These are phyloP conservation scores for Coremacera marginata DNA, from an alignment of 2,888 invertebrate genomes.

Conservation along the genomic window DNA sequence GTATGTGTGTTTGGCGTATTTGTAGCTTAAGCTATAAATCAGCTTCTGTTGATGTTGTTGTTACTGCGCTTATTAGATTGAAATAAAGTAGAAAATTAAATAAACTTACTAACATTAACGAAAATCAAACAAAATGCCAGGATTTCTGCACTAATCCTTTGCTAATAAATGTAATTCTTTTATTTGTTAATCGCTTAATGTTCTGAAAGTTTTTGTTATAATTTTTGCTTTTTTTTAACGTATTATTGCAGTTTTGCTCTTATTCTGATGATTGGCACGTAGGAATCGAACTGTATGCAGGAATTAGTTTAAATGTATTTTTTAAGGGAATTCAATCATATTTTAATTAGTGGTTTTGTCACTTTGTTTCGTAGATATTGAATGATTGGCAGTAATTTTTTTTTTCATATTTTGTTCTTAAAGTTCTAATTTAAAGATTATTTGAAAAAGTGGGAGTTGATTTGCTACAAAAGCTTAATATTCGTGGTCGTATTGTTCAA, in stretches of 20 bases:
- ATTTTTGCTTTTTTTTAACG: background rate
- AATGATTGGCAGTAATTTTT: too few species aligned
- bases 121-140: constrained; percentile 32
- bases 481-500: too few species aligned
- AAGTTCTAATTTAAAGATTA: too few species aligned
- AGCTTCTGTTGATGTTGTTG: constrained; percentile 21
- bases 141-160: constrained; percentile 52
- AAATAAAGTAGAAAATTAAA: constrained; percentile 52
- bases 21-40: background rate
- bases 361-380: too few species aligned
- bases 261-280: background rate
- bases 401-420: too few species aligned
- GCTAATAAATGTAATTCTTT: constrained; percentile 63
- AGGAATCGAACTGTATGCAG: too few species aligned
- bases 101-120: constrained; percentile 45
- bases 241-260: background rate
- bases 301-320: too few species aligned
- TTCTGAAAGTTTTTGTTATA: constrained; percentile 20
- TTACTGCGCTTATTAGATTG: constrained; percentile 42
- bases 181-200: constrained; percentile 62
- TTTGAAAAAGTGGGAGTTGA: too few species aligned
- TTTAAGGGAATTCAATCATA: too few species aligned
- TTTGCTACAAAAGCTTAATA: too few species aligned
- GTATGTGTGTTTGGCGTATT: constrained; percentile 43
- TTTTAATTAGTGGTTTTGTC: too few species aligned